Percentiles rank a stretch among this genome's conserved stretches.
Conservation (phyloP, 2,113 vertebrate genomes). For the Scomber colias region DNA sequence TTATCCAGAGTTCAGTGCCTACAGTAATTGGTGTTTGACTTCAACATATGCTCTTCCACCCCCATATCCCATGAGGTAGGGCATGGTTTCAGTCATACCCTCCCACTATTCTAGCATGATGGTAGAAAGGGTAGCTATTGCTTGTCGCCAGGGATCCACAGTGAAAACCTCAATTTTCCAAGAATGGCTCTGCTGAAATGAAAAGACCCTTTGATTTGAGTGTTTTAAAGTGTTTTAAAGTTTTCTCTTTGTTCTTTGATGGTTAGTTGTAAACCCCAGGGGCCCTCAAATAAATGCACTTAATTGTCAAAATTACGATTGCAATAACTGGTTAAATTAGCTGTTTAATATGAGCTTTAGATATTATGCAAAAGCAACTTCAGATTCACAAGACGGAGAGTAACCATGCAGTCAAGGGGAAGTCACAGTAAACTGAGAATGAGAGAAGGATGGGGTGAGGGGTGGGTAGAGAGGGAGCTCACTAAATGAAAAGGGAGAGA, state of each 20-base stretch:
- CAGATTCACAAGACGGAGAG: conserved; percentile 36
- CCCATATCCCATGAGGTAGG: conserved; percentile 57
- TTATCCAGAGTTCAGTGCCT: conserved; percentile 64
- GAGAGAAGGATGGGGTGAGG: conserved; percentile 33
- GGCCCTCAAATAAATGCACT: conserved; percentile 45
- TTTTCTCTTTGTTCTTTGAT: conserved; percentile 29
- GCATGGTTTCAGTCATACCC: conserved; percentile 43
- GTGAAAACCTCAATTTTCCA: conserved; percentile 15
- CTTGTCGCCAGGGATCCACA: conserved; percentile 35
- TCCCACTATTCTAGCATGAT: conserved; percentile 53
- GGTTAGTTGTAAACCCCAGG: conserved; percentile 52
- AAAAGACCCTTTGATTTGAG: conserved; percentile 16
- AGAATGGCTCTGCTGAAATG: conserved; percentile 24
- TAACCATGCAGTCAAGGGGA: conserved; percentile 48
- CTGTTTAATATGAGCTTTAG: conserved; percentile 46
- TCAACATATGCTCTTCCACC: conserved; percentile 56
- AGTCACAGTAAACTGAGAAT: conserved; percentile 63
- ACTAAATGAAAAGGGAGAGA: conserved; percentile 49
- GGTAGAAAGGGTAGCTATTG: conserved; percentile 9
- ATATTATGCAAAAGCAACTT: conserved; percentile 63
- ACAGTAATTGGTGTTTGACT: conserved; percentile 79
- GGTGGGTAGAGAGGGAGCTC: conserved; percentile 34
- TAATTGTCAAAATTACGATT: conserved; percentile 64
- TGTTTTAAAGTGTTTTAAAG: background rate
- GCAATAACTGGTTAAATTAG: conserved; percentile 64